phyloP scores from a whole-genome alignment of 2,797 vertebrate genomes.

The Acipenser oxyrinchus region DNA sequence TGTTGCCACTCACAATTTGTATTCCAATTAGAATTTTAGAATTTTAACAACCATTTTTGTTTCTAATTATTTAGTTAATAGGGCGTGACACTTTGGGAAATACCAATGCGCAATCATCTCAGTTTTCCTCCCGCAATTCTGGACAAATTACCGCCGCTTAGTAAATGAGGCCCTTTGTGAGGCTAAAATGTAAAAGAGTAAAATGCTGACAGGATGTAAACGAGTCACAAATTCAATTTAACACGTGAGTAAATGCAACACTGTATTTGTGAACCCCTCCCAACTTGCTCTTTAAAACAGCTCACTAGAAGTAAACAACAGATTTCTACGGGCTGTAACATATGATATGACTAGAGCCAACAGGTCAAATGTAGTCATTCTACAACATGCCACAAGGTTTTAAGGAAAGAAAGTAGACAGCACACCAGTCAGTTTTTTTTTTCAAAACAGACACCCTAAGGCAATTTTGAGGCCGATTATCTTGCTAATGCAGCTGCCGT shows the following conservation, averaged over 20 bases:
- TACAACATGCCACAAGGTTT: slow-evolving; percentile 11
- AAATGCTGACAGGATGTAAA: background rate
- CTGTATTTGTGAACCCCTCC: background rate
- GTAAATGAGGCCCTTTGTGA: background rate
- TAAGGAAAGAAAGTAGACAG: slow-evolving; percentile 18
- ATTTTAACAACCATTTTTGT: background rate
- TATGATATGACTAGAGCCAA: background rate
- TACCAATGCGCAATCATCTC: background rate
- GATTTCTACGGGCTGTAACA: background rate
- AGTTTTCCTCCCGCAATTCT: slow-evolving; percentile 8
- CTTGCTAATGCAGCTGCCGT: slow-evolving; percentile 37
- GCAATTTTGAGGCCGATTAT: slow-evolving; percentile 42
- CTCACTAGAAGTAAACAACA: background rate
- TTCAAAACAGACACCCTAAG: slow-evolving; percentile 18
- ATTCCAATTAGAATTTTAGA: too few species aligned
- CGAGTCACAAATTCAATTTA: background rate
- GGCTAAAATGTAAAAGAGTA: background rate
- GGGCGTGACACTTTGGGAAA: too few species aligned
- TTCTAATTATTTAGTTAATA: too few species aligned
- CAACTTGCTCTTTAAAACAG: background rate
- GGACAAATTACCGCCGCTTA: background rate
- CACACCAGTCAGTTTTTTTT: slow-evolving; percentile 16
- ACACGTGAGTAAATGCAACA: background rate
- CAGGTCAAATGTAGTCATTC: slow-evolving; percentile 18
- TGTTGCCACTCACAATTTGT: too few species aligned